phyloP scores from a whole-genome alignment of 2,797 vertebrate species.

The Catharus ustulatus region DNA sequence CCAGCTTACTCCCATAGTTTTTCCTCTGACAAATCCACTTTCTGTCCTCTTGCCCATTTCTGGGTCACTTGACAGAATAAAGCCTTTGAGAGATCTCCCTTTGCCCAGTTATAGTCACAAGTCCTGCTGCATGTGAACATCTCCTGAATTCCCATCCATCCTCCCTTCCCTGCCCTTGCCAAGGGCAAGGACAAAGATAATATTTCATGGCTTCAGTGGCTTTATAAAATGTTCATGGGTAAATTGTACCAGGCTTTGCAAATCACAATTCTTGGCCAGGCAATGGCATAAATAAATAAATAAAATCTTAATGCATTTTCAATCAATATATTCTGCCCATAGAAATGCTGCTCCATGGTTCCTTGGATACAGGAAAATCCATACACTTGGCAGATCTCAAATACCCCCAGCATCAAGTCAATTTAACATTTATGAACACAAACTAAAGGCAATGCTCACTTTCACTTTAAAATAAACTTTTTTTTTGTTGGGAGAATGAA shows the following conservation, averaged over 20 bases:
- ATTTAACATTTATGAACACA: neutral
- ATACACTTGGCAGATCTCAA: neutral
- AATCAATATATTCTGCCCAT: neutral
- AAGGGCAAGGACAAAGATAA: slow-evolving; percentile 17
- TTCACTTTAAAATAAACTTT: neutral
- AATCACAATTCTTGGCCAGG: neutral
- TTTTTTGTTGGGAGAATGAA: neutral
- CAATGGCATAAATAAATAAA: neutral
- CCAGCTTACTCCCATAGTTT: neutral
- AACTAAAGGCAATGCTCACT: neutral
- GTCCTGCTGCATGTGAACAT: neutral
- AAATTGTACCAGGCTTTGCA: neutral
- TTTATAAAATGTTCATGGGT: neutral
- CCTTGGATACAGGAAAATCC: neutral
- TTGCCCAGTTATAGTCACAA: slow-evolving; percentile 42
- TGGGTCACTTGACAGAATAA: slow-evolving; percentile 41
- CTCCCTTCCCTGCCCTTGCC: neutral
- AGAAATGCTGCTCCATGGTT: neutral
- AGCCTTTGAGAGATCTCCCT: slow-evolving; percentile 1
- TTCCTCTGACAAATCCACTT: neutral
- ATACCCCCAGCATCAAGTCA: neutral
- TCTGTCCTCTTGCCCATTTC: neutral
- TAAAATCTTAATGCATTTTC: neutral
- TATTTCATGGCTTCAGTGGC: slow-evolving; percentile 6
- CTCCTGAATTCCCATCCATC: neutral